phyloP scores from a whole-genome alignment of 2,113 vertebrate genomes.

The Accipiter cooperii region DNA sequence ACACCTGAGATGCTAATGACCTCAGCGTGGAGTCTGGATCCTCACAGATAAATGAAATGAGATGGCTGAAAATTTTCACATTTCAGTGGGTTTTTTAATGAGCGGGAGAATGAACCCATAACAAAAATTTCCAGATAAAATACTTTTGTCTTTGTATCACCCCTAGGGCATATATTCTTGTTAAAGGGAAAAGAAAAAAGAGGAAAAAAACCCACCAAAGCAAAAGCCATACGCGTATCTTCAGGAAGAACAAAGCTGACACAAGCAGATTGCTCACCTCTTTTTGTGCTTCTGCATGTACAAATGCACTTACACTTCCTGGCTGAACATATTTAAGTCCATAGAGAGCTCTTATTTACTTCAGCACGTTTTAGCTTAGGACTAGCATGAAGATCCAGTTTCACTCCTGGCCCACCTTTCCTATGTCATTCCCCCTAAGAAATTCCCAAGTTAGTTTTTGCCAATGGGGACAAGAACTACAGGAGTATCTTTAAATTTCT shows the following conservation, averaged over 20 bases:
- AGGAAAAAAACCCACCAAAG: background rate
- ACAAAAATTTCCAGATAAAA: background rate
- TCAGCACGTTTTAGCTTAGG: background rate
- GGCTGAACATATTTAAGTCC: background rate
- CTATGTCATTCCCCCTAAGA: background rate
- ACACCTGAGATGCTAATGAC: conserved; percentile 47
- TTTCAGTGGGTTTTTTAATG: background rate
- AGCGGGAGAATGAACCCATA: background rate
- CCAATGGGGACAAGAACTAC: background rate
- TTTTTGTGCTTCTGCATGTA: background rate
- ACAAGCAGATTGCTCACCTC: background rate
- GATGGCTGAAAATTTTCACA: background rate
- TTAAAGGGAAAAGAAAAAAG: background rate
- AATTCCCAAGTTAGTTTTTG: background rate
- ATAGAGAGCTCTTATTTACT: background rate
- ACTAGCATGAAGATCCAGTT: background rate
- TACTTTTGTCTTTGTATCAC: background rate
- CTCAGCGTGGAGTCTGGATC: background rate
- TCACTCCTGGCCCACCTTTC: background rate
- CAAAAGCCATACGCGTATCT: background rate
- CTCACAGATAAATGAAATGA: conserved; percentile 1
- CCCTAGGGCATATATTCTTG: background rate
- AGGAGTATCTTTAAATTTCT: background rate
- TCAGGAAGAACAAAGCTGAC: conserved; percentile 9
- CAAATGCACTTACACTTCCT: background rate